phyloP scores from a whole-genome alignment of 1,140 invertebrate genomes.

The Pseudomyrmex pallidus region DNA sequence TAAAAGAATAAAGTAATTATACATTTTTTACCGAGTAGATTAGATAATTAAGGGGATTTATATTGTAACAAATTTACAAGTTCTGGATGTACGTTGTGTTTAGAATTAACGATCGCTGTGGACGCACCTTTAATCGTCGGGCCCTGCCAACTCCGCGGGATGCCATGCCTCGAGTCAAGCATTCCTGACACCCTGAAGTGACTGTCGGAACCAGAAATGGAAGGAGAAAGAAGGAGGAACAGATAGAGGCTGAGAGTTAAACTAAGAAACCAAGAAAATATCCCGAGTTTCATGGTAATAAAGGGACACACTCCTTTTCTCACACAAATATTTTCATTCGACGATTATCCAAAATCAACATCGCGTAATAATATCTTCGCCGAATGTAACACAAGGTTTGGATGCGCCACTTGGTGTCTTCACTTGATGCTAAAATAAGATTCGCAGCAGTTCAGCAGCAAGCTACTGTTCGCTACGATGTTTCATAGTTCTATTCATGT shows the following conservation, averaged over 20 bases:
- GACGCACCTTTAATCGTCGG: conserved; percentile 68
- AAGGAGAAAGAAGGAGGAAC: conserved; percentile 58
- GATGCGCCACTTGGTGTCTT: conserved; percentile 3
- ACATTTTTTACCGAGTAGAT: neutral
- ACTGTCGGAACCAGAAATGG: conserved; percentile 75
- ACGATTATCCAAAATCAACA: conserved; percentile 50
- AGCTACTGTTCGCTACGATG: conserved; percentile 11
- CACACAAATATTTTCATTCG: conserved; percentile 12
- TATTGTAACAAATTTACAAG: neutral
- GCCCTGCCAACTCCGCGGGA: conserved; percentile 73
- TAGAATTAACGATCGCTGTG: conserved; percentile 61
- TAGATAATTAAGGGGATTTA: neutral
- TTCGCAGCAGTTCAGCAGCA: neutral
- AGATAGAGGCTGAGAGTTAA: conserved; percentile 49
- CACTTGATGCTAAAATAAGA: conserved; percentile 16
- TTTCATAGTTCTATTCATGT: neutral
- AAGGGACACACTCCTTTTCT: conserved; percentile 27
- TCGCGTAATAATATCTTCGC: conserved; percentile 37
- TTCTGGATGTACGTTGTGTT: neutral
- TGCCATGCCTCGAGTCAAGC: conserved; percentile 72
- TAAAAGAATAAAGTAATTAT: too few species aligned
- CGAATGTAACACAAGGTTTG: conserved; percentile 11
- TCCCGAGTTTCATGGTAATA: conserved; percentile 65
- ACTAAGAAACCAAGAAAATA: conserved; percentile 65
- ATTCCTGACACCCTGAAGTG: conserved; percentile 76